A percentile compares a stretch with the other conserved stretches of the same genome.
phyloP scores from a whole-genome alignment of 2,113 vertebrate species.

The Aplodontia rufa region DNA sequence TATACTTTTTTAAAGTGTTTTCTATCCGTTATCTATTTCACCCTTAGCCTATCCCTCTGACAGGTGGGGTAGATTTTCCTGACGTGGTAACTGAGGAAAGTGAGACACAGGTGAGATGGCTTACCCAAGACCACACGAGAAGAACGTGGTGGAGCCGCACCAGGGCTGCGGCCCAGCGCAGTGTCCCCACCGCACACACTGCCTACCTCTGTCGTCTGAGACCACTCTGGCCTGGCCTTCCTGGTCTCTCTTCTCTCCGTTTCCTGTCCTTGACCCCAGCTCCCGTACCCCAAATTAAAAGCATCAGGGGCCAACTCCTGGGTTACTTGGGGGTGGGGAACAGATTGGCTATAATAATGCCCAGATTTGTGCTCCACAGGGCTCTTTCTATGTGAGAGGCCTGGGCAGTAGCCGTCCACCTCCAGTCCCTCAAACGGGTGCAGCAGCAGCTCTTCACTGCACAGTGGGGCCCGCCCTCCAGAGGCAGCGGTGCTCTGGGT shows the following conservation, averaged over 20 bases:
- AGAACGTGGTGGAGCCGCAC: not conserved
- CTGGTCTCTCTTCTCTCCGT: not conserved
- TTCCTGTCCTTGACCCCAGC: not conserved
- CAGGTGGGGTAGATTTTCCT: slow-evolving; percentile 1
- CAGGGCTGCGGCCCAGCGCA: not conserved
- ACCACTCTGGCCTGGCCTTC: not conserved
- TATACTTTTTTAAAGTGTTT: slow-evolving; percentile 73
- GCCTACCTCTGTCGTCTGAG: slow-evolving; percentile 70
- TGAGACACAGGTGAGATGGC: not conserved
- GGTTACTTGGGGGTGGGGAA: not conserved
- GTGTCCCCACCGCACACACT: slow-evolving; percentile 42
- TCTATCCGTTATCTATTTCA: slow-evolving; percentile 61
- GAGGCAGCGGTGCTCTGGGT: slow-evolving; percentile 35
- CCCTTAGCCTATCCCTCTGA: slow-evolving; percentile 58
- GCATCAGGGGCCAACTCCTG: not conserved
- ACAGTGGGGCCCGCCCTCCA: slow-evolving; percentile 7
- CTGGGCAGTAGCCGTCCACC: not conserved
- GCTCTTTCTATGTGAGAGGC: not conserved
- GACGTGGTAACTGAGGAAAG: not conserved
- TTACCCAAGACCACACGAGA: not conserved
- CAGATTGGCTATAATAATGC: not conserved
- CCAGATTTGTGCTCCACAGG: not conserved
- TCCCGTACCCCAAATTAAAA: not conserved
- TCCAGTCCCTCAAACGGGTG: not conserved
- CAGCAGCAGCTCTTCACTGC: slow-evolving; percentile 48